phyloP scores from a whole-genome alignment of 2,113 vertebrate genomes.

The Elaphurus davidianus region DNA sequence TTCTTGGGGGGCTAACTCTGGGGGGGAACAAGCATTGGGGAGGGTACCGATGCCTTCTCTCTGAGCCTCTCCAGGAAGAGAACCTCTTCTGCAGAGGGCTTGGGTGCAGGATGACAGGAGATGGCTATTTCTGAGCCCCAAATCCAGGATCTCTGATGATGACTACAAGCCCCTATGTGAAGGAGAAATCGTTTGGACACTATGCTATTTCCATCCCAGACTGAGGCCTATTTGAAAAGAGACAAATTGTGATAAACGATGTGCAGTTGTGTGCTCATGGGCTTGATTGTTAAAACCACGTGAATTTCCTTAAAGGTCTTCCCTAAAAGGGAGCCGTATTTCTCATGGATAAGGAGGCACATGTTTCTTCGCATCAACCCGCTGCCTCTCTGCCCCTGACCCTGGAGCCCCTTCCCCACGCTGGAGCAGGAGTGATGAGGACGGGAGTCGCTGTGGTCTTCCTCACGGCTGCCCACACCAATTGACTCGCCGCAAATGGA shows the following conservation, averaged over 20 bases:
- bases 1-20: fast-evolving
- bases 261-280: not conserved
- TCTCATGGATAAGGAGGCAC: constrained; percentile 24
- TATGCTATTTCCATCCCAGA: not conserved
- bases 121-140: not conserved
- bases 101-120: fast-evolving
- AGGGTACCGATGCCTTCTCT: fast-evolving
- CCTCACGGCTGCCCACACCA: constrained; percentile 55
- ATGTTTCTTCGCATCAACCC: not conserved
- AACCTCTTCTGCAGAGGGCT: not conserved
- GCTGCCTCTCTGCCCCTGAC: fast-evolving
- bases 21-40: fast-evolving
- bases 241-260: constrained; percentile 42
- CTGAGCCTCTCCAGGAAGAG: not conserved
- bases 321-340: not conserved
- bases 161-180: not conserved
- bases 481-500: constrained; percentile 48
- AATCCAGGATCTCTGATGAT: not conserved
- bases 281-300: not conserved
- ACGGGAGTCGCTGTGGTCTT: constrained; percentile 22
- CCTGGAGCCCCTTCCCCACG: fast-evolving
- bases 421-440: not conserved
- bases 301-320: constrained; percentile 32
- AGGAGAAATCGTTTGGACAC: constrained; percentile 22
- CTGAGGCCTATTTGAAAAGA: not conserved